Evolutionary conservation across 2,113 vertebrate genomes (phyloP), one percentile per base, ranked within the genome.

Genomic region (Brienomyrus brachyistius): DNA sequence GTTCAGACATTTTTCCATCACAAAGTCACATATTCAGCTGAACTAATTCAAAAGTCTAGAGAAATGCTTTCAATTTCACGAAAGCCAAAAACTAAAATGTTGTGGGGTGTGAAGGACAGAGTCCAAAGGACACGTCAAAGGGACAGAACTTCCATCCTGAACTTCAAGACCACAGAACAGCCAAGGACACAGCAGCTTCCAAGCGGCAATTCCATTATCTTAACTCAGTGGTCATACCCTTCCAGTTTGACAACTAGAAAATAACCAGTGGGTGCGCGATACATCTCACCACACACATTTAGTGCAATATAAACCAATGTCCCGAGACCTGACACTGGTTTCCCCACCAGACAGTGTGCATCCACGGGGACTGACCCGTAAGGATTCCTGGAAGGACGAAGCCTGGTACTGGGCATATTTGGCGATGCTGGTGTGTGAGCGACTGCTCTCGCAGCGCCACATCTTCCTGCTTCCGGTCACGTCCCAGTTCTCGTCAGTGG

Each of bases 341-440:
- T 85, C 82, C n/a, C 82, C 82, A n/a, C 4, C 3, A 47, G 9
- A 23, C 1, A 23, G 10, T 15, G 43, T 50, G 82, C 43, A 85
- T 85, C 43, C 43, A 27, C 82, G 35, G 87, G 4, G 87, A 96
- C 97, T 96, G 92, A 99, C 98, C 96, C 97, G 95, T 91, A 99
- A 95, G 45, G 98, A 99, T 95, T 99, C 98, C 95, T 99, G 98
- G 95, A 99, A 99, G 91, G 98, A 99, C n/a, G 98, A 98, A 70
- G 98, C 98, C 95, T 99, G 98, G 94, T 99, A 99, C 93, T 99
- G 98, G 93, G 98, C 98, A 92, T 99, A 99, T 94, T 98, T 99
- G 94, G 97, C 95, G 96, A 99, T 98, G 92, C 98, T 99, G 92
- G 98, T 99, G 92, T 98, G 98, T 59, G 98, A 99, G 93, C 97